Evolutionary conservation across 2,888 invertebrate genomes (phyloP).

Genomic region (Protodeltote pygarga): DNA sequence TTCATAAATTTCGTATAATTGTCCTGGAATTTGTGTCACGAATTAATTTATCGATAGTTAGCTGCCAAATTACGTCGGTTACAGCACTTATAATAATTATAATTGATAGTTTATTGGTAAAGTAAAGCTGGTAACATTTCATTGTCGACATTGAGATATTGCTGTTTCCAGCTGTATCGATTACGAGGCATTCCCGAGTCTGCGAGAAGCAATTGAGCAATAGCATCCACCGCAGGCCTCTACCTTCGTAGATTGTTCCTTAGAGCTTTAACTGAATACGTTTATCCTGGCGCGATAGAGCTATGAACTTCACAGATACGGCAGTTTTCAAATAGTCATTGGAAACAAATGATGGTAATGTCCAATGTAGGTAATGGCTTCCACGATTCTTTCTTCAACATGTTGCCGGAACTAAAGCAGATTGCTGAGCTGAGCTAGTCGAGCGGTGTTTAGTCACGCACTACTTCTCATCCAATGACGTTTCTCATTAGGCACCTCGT

Average conservation of each 20-base stretch:
- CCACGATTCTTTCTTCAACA: conserved; percentile 48
- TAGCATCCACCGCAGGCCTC: conserved; percentile 61
- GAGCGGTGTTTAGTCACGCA: conserved; percentile 69
- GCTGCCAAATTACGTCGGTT: conserved; percentile 42
- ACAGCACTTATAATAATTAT: conserved; percentile 42
- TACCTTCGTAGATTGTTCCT: conserved; percentile 69
- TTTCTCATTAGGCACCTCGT: conserved; percentile 80
- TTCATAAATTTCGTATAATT: conserved; percentile 29
- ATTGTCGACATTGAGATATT: conserved; percentile 59
- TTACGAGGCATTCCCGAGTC: conserved; percentile 53
- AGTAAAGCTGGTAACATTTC: conserved; percentile 37
- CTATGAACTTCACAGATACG: conserved; percentile 42
- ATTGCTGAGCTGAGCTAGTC: conserved; percentile 50
- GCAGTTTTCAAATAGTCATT: neutral
- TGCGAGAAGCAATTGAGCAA: conserved; percentile 71
- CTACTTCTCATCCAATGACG: conserved; percentile 65
- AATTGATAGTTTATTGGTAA: conserved; percentile 51
- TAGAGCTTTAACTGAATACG: conserved; percentile 55
- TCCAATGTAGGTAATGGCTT: conserved; percentile 53
- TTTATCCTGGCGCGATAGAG: conserved; percentile 48
- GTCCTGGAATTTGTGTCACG: conserved; percentile 34
- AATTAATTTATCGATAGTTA: conserved; percentile 38
- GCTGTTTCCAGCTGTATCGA: conserved; percentile 56
- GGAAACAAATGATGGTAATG: conserved; percentile 34
- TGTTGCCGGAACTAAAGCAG: conserved; percentile 36